phyloP scores from a whole-genome alignment of 2,888 invertebrate species.

The Hypena proboscidalis region DNA sequence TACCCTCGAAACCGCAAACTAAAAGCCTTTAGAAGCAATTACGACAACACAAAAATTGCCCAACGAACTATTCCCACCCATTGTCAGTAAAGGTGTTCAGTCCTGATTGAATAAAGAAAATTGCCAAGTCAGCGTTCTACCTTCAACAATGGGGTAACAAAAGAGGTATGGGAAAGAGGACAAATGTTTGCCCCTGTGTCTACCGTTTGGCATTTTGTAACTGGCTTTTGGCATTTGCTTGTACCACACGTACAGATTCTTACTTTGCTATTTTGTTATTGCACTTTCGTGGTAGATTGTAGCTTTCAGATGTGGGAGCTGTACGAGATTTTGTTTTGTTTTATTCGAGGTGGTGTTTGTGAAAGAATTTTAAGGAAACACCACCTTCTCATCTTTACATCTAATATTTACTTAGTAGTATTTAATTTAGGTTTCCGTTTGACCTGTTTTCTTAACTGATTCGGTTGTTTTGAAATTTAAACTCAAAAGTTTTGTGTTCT shows the following conservation, averaged over 20 bases:
- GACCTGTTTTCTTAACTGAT: no score
- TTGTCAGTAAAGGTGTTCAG: slow-evolving; percentile 36
- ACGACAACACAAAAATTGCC: slow-evolving; percentile 36
- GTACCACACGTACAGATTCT: slow-evolving; percentile 21
- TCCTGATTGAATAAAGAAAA: slow-evolving; percentile 51
- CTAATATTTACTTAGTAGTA: no score
- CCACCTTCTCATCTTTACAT: no score
- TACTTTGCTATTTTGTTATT: slow-evolving; percentile 25
- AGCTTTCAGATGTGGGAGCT: background rate
- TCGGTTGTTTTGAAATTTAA: no score
- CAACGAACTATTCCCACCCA: slow-evolving; percentile 36
- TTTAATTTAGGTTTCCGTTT: no score
- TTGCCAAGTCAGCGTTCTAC: slow-evolving; percentile 48
- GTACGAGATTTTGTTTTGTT: no score
- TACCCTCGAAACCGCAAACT: no score
- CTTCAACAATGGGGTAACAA: slow-evolving; percentile 47
- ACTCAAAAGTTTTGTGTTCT: no score
- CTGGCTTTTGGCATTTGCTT: slow-evolving; percentile 54
- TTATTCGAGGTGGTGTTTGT: no score
- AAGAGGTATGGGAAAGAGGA: slow-evolving; percentile 40
- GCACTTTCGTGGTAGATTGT: slow-evolving; percentile 9
- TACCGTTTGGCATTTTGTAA: slow-evolving; percentile 55
- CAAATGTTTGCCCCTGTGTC: slow-evolving; percentile 57
- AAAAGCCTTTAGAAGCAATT: slow-evolving; percentile 16
- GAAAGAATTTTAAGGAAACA: no score